Evolutionary conservation across 1,140 invertebrate species (phyloP), one percentile per base, ranked within the genome.

Genomic region (Anastrepha obliqua): DNA sequence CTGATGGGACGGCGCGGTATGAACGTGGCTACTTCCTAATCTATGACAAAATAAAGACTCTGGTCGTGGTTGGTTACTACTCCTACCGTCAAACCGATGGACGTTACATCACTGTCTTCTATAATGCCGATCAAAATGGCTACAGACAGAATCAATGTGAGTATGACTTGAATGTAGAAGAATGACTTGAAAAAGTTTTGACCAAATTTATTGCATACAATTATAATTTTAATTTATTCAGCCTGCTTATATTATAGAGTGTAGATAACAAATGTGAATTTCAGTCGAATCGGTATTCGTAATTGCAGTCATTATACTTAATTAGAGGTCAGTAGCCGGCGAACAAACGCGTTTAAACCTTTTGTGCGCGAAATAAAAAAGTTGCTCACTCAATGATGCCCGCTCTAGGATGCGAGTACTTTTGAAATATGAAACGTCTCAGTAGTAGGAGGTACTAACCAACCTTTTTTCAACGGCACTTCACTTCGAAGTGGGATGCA

Each of bases 141-240:
- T 93, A 93, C 59, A 86, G 91, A 9, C 92, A 93, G 85, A 92
- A 93, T 89, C 91, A 92, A 87, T 92, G 92, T 93, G 86, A 92
- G 91, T 91, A 81, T 55, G 5, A 55, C n/a, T 39, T 51, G 39
- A 11, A 29, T 29, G 29, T 29, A 29, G 29, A 29, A 29, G 29
- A 29, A 29, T 29, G 29, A 29, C 29, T 29, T 62, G 13, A 62
- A 55, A 55, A 7, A 9, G 5, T 55, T 55, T 55, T 55, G 51
- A 47, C 3, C 67, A 85, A 74, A 58, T 58, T 2, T 15, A 58
- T 13, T 20, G 29, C 29, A 29, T 29, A 29, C 11, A 74, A 15
- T 70, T 87, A 55, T 20, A 4, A 51, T 55, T 87, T 85, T 55
- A 85, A 81, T 87, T 60, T 85, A 51, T 87, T 17, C 8, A 9